phyloP scores from a whole-genome alignment of 2,797 vertebrate species.

The Pseudochaenichthys georgianus region DNA sequence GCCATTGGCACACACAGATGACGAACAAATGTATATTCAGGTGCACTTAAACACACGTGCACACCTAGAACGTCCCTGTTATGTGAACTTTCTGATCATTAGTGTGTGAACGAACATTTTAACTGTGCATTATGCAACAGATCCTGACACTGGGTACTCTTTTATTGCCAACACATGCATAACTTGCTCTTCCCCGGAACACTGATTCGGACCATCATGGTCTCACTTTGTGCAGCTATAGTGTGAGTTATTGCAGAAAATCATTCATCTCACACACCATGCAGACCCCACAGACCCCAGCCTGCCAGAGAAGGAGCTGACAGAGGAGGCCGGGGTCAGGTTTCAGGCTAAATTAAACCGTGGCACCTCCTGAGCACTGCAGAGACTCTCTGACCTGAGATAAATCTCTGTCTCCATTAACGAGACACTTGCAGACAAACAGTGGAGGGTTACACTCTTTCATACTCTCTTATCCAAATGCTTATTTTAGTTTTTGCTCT shows the following conservation, averaged over 20 bases:
- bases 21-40: too few species aligned
- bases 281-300: constrained; percentile 7
- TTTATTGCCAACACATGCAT: too few species aligned
- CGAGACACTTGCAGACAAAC: constrained; percentile 11
- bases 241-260: not conserved
- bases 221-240: constrained; percentile 6
- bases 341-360: constrained; percentile 81
- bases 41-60: too few species aligned
- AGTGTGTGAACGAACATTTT: too few species aligned
- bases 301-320: constrained; percentile 60
- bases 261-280: constrained; percentile 1
- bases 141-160: too few species aligned
- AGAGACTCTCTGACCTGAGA: constrained; percentile 68
- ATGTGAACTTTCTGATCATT: too few species aligned
- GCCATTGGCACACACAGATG: too few species aligned
- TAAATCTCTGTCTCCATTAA: constrained; percentile 59
- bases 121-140: too few species aligned
- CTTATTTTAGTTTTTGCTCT: not conserved
- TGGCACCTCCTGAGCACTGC: constrained; percentile 46
- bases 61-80: too few species aligned
- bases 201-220: not conserved
- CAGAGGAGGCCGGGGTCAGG: constrained; percentile 58
- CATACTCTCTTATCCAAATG: too few species aligned
- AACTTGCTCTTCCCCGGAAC: too few species aligned
- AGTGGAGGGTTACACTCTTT: not conserved